Evolutionary conservation across 1,140 invertebrate species (phyloP).

Genomic region (Penaeus vannamei): DNA sequence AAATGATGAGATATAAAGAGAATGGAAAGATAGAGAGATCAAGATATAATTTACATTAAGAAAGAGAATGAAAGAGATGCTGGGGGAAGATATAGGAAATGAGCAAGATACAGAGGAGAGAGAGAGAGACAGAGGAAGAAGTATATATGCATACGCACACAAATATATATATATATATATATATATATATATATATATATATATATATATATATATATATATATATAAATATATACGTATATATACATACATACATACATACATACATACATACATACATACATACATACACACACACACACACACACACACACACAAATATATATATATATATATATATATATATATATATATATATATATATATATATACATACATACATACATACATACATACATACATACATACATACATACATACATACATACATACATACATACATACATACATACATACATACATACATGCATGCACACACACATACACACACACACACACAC

Average conservation of each 20-base stretch:
- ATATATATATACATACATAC: too few species aligned
- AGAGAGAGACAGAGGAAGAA: neutral
- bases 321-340: neutral
- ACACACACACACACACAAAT: neutral
- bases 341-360: constrained; percentile 19
- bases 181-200: constrained; percentile 33
- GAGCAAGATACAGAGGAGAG: neutral
- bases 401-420: neutral
- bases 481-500: neutral
- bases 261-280: neutral
- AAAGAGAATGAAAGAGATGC: neutral
- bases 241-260: constrained; percentile 2
- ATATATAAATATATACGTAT: neutral
- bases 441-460: constrained; percentile 1
- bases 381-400: too few species aligned
- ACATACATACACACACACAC: neutral
- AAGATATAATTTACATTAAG: neutral
- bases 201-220: constrained; percentile 33
- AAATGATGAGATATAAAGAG: neutral
- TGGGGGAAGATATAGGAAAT: neutral
- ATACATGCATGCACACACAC: neutral
- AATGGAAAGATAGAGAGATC: too few species aligned
- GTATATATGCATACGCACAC: neutral
- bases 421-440: neutral
- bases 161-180: neutral